Percentiles rank a stretch among this genome's conserved stretches.
Conservation (phyloP, 2,888 invertebrate genomes). For the Carterocephalus palaemon region DNA sequence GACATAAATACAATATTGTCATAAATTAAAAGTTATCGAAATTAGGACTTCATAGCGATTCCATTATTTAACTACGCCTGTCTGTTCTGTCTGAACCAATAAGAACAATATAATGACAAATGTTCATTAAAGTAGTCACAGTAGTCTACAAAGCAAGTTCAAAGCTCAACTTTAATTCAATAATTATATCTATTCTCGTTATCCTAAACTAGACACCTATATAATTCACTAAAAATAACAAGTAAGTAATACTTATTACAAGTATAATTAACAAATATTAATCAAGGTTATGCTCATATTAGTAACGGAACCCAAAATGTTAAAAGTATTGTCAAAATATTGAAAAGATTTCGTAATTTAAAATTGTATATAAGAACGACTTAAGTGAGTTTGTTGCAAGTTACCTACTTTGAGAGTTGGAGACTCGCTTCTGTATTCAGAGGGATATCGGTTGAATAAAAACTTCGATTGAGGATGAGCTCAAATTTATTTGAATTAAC, state of each 20-base stretch:
- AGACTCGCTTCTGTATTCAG: slow-evolving; percentile 23
- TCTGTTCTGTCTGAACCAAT: slow-evolving; percentile 48
- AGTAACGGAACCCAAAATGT: slow-evolving; percentile 8
- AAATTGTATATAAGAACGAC: slow-evolving; percentile 24
- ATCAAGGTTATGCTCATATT: slow-evolving; percentile 7
- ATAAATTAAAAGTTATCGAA: slow-evolving; percentile 51
- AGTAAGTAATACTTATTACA: slow-evolving; percentile 57
- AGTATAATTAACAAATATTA: slow-evolving; percentile 30
- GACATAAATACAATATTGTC: slow-evolving; percentile 77
- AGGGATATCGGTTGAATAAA: slow-evolving; percentile 62
- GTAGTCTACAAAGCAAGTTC: slow-evolving; percentile 63
- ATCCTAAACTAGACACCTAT: slow-evolving; percentile 63
- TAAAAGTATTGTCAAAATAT: slow-evolving; percentile 35
- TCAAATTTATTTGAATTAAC: slow-evolving; percentile 79
- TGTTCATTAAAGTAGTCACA: slow-evolving; percentile 28
- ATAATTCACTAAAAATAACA: slow-evolving; percentile 49
- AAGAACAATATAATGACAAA: slow-evolving; percentile 24
- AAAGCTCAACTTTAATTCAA: slow-evolving; percentile 61
- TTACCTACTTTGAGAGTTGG: slow-evolving; percentile 35
- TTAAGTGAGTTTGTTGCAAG: slow-evolving; percentile 28
- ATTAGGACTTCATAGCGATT: slow-evolving; percentile 49
- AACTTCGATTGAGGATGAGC: slow-evolving; percentile 74
- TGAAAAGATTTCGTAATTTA: slow-evolving; percentile 29
- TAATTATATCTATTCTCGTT: slow-evolving; percentile 55
- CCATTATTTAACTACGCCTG: slow-evolving; percentile 39